Evolutionary conservation across 1,140 invertebrate genomes (phyloP), one percentile per base, ranked within the genome.

Genomic region (Tetragnatha versicolor): DNA sequence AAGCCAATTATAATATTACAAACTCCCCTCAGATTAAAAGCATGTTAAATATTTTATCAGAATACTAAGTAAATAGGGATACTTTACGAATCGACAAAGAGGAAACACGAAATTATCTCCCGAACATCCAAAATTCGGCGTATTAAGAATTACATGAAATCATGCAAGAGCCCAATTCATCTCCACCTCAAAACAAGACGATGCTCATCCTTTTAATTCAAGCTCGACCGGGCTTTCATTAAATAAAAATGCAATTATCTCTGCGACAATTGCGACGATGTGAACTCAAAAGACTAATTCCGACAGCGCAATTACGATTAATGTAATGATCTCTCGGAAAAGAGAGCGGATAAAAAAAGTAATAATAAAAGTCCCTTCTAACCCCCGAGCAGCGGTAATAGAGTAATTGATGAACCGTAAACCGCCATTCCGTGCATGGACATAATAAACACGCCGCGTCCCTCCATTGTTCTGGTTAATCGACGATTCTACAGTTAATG

Each of bases 361-460:
- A 58, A 58, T 58, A 33, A n/a, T 58, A 58, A 58, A 58, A 58
- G 35, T 58, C 35, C 29, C 31, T 58, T 31, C 55, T 33, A 27
- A 58, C 35, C 20, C 20, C 55, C 20, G 55, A 17, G 29, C n/a
- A 31, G 55, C n/a, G n/a, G 55, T 58, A 58, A 58, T 58, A 27
- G 55, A 58, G 55, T 58, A 58, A 58, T 58, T 58, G 55, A 58
- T 58, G 55, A 58, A 58, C 55, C 55, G n/a, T 58, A 58, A 58
- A 27, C 55, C 55, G 31, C 55, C 55, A 58, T 58, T 58, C 35
- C 55, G 55, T 58, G 55, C 12, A 31, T 27, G 35, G 35, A 58
- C 55, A 58, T 31, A 58, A 58, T 58, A 31, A 58, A 58, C 55
- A 58, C 55, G 55, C 20, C 22, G 27, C 31, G 31, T 58, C 31